Base-by-base conservation (phyloP, 2,888 invertebrate genomes). In the Aphidius colemani region DNA sequence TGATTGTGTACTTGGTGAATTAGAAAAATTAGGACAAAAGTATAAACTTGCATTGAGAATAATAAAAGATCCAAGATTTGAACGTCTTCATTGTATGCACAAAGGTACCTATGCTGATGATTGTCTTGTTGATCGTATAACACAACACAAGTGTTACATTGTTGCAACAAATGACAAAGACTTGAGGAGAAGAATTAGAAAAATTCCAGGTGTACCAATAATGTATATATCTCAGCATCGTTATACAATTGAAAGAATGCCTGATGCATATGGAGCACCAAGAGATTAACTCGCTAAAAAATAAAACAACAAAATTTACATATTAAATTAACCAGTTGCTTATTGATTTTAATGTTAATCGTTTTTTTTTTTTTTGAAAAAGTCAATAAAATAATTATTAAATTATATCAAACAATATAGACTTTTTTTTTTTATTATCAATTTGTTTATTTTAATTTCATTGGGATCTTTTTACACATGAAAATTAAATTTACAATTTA, bases 81-180 rank as follows among this genome's bases (percentile, higher is more conserved):
- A 98, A 82, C 87, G 97, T 69, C 86, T 99, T 50, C 88, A 92
- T 44, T 99, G 99, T 82, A 85, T 94, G 77, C 99, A 99, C 81
- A 96, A 96, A 82, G 99, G 99, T 30, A 98, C 96, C 0, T 99
- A 99, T 85, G 99, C 99, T 67, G 99, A 99, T 84, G 98, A 99
- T 83, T 99, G 99, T 82, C 85, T 99, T 63, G 95, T 98, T 1
- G 94, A 98, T 78, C 87, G 98, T 75, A 93, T 99, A 1, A 95
- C 92, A 5, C 96, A 98, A 87, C 98, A 98, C 82, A 99, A 99
- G 81, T 99, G 98, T 85, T 99, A 98, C 81, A 98, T 99, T 76
- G 98, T 99, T 44, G 99, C 97, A 1, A 99, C 99, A 10, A 98
- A 98, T 85, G 99, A 99, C 83, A 97, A 94, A 83, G 99, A 98